Base-by-base conservation (phyloP, 2,797 vertebrate genomes). In the Falco naumanni region DNA sequence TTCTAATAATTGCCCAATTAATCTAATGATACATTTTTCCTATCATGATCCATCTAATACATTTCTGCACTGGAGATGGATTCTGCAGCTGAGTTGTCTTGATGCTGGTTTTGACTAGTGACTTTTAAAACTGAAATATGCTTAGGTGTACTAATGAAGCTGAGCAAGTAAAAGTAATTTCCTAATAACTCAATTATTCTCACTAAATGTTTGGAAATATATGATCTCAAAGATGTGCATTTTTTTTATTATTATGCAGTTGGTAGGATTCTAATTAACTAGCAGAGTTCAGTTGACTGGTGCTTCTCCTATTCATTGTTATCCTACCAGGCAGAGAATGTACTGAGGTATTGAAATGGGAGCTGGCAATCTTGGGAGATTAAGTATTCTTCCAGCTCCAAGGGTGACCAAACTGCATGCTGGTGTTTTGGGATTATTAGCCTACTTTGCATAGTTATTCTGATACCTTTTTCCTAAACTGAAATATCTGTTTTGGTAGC, bases 1-100 rank as follows among this genome's bases (percentile, higher is more conserved):
- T 96, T 97, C 95, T 98, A 93, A 93, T 98, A 98, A 98, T 97
- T 97, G 97, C 96, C 95, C 97, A 97, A 97, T 98, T 98, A 98
- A 98, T 98, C 80, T 98, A 98, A 98, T 98, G 95, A 96, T 97
- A 98, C 51, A 93, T 94, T 97, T 97, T 97, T 93, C 43, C 89
- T 96, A 91, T 97, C 95, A 89, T 95, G 96, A 98, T 97, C 95
- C 91, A 95, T 93, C 94, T 96, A 95, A 96, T 94, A 90, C 24
- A 63, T 94, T 96, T 97, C 92, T 96, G 50, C 79, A 71, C 74
- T 80, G 37, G n/a, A 93, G 61, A 76, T 86, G 47, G 87, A 82
- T 96, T 97, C 87, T 97, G 90, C 87, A 87, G 68, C 94, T 90
- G 68, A 87, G 54, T 82, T 90, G 45, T 90, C 85, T 93, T 95